Evolutionary conservation across 2,797 vertebrate genomes (phyloP).

Genomic region (Gymnopithys bicolor): DNA sequence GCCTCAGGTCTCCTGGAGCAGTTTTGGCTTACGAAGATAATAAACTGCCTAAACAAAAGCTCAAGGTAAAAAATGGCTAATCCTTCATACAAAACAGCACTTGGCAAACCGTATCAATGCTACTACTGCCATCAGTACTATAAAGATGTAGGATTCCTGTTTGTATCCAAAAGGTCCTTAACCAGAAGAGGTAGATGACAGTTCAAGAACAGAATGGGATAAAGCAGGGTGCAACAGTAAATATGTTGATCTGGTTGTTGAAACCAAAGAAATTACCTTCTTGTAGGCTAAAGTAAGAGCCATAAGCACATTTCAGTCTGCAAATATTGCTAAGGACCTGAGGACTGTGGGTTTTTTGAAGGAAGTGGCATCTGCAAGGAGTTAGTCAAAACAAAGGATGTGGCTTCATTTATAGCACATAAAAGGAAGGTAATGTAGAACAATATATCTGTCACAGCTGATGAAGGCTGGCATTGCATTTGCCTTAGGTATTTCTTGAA

Average conservation of each 20-base stretch:
- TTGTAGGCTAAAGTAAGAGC: neutral
- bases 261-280: neutral
- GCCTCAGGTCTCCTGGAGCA: neutral
- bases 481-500: neutral
- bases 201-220: neutral
- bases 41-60: neutral
- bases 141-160: neutral
- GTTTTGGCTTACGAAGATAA: neutral
- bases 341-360: neutral
- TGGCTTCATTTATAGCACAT: neutral
- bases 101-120: neutral
- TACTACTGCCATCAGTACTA: neutral
- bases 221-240: neutral
- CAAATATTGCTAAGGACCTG: neutral
- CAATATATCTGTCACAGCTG: neutral
- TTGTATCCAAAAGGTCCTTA: neutral
- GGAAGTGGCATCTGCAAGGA: neutral
- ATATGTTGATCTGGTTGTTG: accelerated
- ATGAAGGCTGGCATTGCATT: neutral
- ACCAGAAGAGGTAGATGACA: neutral
- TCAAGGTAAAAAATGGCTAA: neutral
- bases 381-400: neutral
- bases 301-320: neutral
- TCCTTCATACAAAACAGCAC: neutral
- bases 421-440: neutral